Conservation (phyloP, 2,888 invertebrate species). For the Aplocera efformata region DNA sequence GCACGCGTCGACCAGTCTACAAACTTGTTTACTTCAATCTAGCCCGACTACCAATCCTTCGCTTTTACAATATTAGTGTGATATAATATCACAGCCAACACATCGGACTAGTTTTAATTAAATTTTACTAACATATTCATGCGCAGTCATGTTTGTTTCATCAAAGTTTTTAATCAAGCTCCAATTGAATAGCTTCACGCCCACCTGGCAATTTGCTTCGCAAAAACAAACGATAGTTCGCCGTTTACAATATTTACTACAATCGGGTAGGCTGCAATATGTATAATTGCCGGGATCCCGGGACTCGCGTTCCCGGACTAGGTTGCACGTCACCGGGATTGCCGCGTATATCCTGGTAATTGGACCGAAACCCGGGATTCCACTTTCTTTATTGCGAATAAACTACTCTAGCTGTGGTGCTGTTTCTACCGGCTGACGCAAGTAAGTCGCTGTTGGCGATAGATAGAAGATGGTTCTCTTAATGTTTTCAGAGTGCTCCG, state of each 20-base stretch:
- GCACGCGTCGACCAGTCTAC: too few species aligned
- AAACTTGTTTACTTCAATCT: too few species aligned
- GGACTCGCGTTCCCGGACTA: conserved; percentile 46
- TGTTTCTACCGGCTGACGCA: conserved; percentile 51
- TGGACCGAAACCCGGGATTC: conserved; percentile 76
- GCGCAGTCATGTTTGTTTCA: too few species aligned
- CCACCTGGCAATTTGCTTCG: conserved; percentile 19
- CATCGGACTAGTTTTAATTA: too few species aligned
- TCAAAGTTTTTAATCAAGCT: too few species aligned
- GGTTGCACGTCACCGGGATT: conserved; percentile 74
- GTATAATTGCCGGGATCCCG: conserved; percentile 62
- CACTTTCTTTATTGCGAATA: conserved; percentile 80
- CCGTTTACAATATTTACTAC: conserved; percentile 45
- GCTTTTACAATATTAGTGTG: too few species aligned
- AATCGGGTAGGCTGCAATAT: conserved; percentile 60
- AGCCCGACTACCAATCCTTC: too few species aligned
- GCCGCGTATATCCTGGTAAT: conserved; percentile 79
- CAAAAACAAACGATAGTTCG: conserved; percentile 45
- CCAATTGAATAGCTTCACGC: too few species aligned
- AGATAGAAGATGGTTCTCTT: not conserved
- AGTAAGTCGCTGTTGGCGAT: conserved; percentile 28
- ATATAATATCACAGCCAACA: too few species aligned
- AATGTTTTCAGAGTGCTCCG: too few species aligned
- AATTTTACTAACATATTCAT: too few species aligned
- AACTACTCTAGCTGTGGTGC: conserved; percentile 72